Base-by-base conservation (phyloP, 2,113 vertebrate species). In the Odontophorus gujanensis region DNA sequence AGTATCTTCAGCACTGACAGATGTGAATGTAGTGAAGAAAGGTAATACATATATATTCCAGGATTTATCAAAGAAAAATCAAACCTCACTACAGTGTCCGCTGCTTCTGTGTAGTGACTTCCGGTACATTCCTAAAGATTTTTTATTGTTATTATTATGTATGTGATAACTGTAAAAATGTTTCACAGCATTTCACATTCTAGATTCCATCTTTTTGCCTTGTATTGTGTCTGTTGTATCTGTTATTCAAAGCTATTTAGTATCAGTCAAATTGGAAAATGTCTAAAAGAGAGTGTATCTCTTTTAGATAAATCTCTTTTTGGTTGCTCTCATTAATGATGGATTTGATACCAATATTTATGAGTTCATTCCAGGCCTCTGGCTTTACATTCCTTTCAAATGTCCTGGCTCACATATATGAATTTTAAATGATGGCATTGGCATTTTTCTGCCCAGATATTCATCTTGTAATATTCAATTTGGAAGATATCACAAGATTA, bases 371-470 rank as follows among this genome's bases (percentile, higher is more conserved):
- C 32, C n/a, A 73, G 22, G 25, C 5, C 4, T 89, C 14, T 47
- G 11, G 1, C 18, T 81, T 72, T 79, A 40, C 26, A 10, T 73
- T 82, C 20, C 8, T 79, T 82, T 68, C 53, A 76, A 76, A 61
- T 43, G 9, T 24, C 19, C 18, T 68, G 19, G 15, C 65, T 73
- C 58, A 62, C 21, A 51, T 5, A 50, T 30, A 59, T 72, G 73
- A 74, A 42, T 40, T 53, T 12, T 67, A 50, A 78, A 28, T 0
- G 0, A 25, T 47, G 11, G 8, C 3, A 57, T 4, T 24, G 71
- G 4, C 22, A 61, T 69, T 63, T 28, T 67, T 78, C 20, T 74
- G 20, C 17, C 6, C 6, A 36, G 3, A 69, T 26, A 40, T 11
- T 40, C 25, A 18, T 62, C 19, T 74, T 62, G 81, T 4, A 40